Percentiles rank a stretch among this genome's conserved stretches.
phyloP scores from a whole-genome alignment of 2,888 invertebrate species.

The Lamellibrachia columna region DNA sequence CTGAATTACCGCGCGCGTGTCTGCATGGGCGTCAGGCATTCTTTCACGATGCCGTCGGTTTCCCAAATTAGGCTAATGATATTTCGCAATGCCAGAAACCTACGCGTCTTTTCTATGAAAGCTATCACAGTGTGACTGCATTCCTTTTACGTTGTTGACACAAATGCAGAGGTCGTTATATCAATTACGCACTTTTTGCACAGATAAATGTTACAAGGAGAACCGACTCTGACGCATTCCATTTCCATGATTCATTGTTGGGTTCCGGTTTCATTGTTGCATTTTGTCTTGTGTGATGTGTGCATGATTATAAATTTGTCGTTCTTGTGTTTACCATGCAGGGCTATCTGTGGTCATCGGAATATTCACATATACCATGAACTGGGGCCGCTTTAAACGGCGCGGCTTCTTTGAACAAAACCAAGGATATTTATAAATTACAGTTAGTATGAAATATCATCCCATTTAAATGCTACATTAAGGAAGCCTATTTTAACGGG shows the following conservation, averaged over 20 bases:
- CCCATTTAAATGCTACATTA: no score
- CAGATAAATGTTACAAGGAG: no score
- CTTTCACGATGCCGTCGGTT: background rate
- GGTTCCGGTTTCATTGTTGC: background rate
- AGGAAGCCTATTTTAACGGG: no score
- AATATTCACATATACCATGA: no score
- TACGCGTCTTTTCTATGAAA: background rate
- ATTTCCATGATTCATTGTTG: background rate
- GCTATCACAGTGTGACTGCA: background rate
- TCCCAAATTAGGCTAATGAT: constrained; percentile 1
- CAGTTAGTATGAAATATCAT: no score
- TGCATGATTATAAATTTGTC: background rate
- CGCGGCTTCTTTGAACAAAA: no score
- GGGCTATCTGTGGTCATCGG: no score
- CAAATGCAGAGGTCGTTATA: background rate
- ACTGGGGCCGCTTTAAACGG: no score
- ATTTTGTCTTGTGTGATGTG: background rate
- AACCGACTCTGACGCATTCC: background rate
- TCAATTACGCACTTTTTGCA: background rate
- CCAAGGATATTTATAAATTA: no score
- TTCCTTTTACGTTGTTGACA: background rate
- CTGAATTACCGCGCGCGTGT: background rate
- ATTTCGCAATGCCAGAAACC: background rate
- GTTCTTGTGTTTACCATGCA: background rate
- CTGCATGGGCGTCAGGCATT: background rate